Percentiles rank a stretch among this genome's conserved stretches.
phyloP scores from a whole-genome alignment of 2,888 invertebrate genomes.

The Hydropsyche betteni region DNA sequence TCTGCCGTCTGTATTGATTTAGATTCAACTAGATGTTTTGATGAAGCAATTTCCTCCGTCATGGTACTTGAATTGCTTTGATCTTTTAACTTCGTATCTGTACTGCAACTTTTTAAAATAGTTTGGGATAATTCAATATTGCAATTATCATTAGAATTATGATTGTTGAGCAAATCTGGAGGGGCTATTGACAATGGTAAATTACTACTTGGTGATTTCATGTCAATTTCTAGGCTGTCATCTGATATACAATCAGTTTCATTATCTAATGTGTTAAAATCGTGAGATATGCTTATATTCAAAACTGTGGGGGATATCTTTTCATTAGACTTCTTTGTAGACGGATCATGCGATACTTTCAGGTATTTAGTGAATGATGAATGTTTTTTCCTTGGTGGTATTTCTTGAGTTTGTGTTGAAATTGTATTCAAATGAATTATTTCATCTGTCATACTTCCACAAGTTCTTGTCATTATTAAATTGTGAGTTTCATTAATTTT shows the following conservation, averaged over 20 bases:
- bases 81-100: slow-evolving; percentile 35
- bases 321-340: slow-evolving; percentile 56
- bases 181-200: slow-evolving; percentile 58
- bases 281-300: slow-evolving; percentile 70
- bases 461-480: slow-evolving; percentile 57
- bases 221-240: slow-evolving; percentile 60
- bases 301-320: slow-evolving; percentile 62
- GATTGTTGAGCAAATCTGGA: slow-evolving; percentile 69
- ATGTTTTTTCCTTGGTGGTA: slow-evolving; percentile 58
- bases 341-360: slow-evolving; percentile 52
- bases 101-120: slow-evolving; percentile 52
- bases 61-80: too few relatives aligned
- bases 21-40: slow-evolving; percentile 27
- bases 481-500: slow-evolving; percentile 55
- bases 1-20: slow-evolving; percentile 43
- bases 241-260: slow-evolving; percentile 63
- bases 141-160: slow-evolving; percentile 60
- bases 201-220: slow-evolving; percentile 39
- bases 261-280: slow-evolving; percentile 60
- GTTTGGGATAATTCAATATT: slow-evolving; percentile 51
- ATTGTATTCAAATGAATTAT: slow-evolving; percentile 56
- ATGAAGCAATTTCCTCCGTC: too few relatives aligned
- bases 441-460: slow-evolving; percentile 61
- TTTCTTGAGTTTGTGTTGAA: slow-evolving; percentile 57
- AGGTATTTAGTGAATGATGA: slow-evolving; percentile 55